These are phyloP conservation scores for Gastrophryne carolinensis DNA, from an alignment of 2,797 vertebrate species.

Conservation along the genomic window DNA sequence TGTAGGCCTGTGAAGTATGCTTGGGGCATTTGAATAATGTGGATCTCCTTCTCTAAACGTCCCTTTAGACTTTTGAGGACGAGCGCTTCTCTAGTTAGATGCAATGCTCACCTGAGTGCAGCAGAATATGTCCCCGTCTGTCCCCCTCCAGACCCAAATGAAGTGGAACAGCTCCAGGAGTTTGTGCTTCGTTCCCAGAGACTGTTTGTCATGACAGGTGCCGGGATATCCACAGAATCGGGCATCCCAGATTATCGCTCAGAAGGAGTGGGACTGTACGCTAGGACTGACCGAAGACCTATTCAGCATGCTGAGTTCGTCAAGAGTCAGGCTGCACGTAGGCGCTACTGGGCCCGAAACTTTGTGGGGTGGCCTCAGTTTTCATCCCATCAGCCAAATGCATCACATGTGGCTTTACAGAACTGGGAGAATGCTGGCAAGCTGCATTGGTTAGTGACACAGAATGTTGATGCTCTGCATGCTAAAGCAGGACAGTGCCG, in stretches of 20 bases:
- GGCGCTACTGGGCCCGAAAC: constrained; percentile 95
- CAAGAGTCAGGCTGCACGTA: constrained; percentile 77
- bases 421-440: constrained; percentile 83
- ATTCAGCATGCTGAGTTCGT: constrained; percentile 86
- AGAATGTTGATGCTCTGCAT: constrained; percentile 94
- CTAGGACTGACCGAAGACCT: constrained; percentile 84
- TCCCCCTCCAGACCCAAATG: constrained; percentile 65
- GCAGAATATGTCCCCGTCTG: constrained; percentile 80
- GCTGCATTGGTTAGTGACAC: constrained; percentile 93
- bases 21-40: constrained; percentile 11
- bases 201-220: constrained; percentile 87
- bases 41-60: constrained; percentile 19
- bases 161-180: constrained; percentile 77
- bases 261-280: constrained; percentile 87
- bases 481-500: constrained; percentile 82
- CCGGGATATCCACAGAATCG: constrained; percentile 92
- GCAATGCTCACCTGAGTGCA: constrained; percentile 38
- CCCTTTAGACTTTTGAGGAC: background rate
- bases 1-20: background rate
- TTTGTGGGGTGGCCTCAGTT: constrained; percentile 94
- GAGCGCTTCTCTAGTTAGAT: constrained; percentile 19
- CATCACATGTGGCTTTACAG: constrained; percentile 75
- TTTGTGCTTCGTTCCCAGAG: constrained; percentile 76
- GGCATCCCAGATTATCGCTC: constrained; percentile 97
- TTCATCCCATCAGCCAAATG: constrained; percentile 84